phyloP scores from a whole-genome alignment of 2,888 invertebrate genomes.

The Athripsodes cinereus region DNA sequence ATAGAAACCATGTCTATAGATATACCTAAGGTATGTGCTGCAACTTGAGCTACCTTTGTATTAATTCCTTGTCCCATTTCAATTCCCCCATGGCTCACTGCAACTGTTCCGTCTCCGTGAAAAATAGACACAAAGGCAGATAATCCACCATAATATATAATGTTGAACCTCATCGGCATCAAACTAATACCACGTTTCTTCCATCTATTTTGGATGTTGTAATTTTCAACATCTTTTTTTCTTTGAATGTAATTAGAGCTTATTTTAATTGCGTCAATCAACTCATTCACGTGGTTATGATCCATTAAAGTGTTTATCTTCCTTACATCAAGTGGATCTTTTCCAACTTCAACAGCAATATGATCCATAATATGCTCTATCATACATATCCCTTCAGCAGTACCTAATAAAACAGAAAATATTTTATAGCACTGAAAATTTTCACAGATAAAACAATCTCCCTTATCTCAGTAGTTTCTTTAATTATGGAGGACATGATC shows the following conservation, averaged over 20 bases:
- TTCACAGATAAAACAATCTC: no score
- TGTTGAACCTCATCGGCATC: slow-evolving; percentile 58
- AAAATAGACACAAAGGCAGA: slow-evolving; percentile 59
- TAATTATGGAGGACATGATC: no score
- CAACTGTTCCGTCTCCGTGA: slow-evolving; percentile 60
- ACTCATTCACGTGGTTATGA: slow-evolving; percentile 37
- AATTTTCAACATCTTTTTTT: slow-evolving; percentile 45
- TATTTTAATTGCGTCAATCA: slow-evolving; percentile 51
- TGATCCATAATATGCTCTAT: slow-evolving; percentile 63
- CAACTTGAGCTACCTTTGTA: slow-evolving; percentile 66
- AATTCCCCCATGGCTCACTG: slow-evolving; percentile 61
- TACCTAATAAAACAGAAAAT: slow-evolving; percentile 2
- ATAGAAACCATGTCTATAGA: slow-evolving; percentile 59
- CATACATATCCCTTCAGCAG: slow-evolving; percentile 50
- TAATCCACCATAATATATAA: slow-evolving; percentile 48
- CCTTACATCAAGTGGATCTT: slow-evolving; percentile 54
- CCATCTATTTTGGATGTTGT: slow-evolving; percentile 66
- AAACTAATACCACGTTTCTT: slow-evolving; percentile 61
- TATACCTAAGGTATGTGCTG: slow-evolving; percentile 60
- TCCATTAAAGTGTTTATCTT: slow-evolving; percentile 44
- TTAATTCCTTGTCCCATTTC: slow-evolving; percentile 76
- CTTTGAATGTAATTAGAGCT: slow-evolving; percentile 52
- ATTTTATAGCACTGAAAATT: no score
- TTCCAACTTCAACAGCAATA: slow-evolving; percentile 48
- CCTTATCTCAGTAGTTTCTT: no score